Base-by-base conservation (phyloP, 2,888 invertebrate species). In the Heliconius charithonia region DNA sequence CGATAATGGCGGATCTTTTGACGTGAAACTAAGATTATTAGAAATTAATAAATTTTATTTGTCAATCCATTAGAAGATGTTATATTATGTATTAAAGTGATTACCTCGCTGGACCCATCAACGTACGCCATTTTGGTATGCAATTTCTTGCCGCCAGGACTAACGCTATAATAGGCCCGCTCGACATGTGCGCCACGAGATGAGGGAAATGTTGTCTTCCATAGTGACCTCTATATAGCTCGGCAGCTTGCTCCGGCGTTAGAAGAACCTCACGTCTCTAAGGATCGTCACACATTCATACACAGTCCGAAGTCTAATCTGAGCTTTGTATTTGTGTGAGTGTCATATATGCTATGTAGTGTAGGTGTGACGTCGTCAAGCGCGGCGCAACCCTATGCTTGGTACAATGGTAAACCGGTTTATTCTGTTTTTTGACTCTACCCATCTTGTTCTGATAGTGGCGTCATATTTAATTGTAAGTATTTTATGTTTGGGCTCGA, bases 181-280 rank as follows among this genome's bases (percentile, higher is more conserved):
- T 96, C 9, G 98, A 97, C 94, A 98, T 97, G 87, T 97, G 96
- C 0, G 97, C 96, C 0, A 98, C 97, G 78, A 98, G 95, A 85
- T 97, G 96, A 4, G 97, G 97, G 88, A 98, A 98, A 84, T 96
- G 96, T 37, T 96, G 93, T 77, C 96, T 96, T 0, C 97, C 97
- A 86, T 97, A 97, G 87, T 97, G 96, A 75, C 97, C 96, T 6
- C 95, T 95, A 90, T 98, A 98, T 84, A 99, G 96, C 87, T 98
- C 98, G 0, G 98, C 97, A 0, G 97, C 97, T 90, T 98, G 97
- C 90, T 98, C 98, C 0, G 97, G 97, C 0, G 97, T 97, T 79
- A 99, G 93, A 75, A 96, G 96, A 0, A 98, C 91, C 82, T 95
- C 93, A 80, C 97, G 95, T 85, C 95, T 96, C 96, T 97, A 72